Base-by-base conservation (phyloP, 1,140 invertebrate species). In the Leptonema lineaticorne region DNA sequence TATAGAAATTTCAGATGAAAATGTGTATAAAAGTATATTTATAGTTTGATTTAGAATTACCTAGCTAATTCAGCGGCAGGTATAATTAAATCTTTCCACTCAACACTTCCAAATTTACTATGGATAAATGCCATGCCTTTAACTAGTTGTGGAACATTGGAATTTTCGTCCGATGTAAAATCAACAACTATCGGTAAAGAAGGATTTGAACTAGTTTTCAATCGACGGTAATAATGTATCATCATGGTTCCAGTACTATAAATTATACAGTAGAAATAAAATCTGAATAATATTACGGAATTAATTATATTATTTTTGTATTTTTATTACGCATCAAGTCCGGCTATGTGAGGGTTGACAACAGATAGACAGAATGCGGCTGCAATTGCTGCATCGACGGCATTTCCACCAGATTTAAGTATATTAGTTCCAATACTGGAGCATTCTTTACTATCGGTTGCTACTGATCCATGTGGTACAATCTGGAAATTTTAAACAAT, bases 401-500 rank as follows among this genome's bases (percentile, higher is more conserved):
- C 86, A 77, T 89, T 88, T 6, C 89, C 90, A 48, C 87, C 88
- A 72, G 83, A 82, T 74, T 86, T 84, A 64, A 91, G 78, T 72
- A 87, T 83, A 68, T 84, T 78, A 3, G 87, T 85, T 28, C 91
- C 91, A 70, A 90, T 85, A 69, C 85, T 78, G 27, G 90, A 92
- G 80, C 92, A 93, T 75, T 86, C 82, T 68, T 82, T 78, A 74
- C 85, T 87, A 72, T 91, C 90, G 30, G 89, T 86, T 3, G 89
- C 88, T 56, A 93, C 90, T 71, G 88, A 89, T 41, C 90, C 91
- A 83, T 92, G 89, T 9, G 85, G 84, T 60, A 85, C 83, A 68
- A 90, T 82, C 89, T 90, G 76, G 30, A 77, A 75, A 68, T 53
- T 53, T 53, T 22, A 4, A 53, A 4, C 50, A 53, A 29, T 41